Evolutionary conservation across 1,140 invertebrate species (phyloP).

Genomic region (Galendromus occidentalis): DNA sequence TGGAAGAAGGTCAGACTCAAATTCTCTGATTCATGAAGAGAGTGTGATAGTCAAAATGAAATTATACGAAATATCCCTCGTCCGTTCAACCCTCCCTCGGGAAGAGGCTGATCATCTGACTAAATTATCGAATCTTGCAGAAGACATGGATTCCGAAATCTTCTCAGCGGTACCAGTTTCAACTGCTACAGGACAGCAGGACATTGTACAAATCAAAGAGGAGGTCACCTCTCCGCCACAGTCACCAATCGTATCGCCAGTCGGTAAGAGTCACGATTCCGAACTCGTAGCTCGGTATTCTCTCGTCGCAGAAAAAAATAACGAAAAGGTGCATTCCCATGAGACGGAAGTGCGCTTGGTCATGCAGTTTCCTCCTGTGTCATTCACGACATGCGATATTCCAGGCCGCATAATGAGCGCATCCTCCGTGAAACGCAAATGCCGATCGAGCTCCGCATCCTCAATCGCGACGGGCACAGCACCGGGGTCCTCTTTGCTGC

Average conservation of each 20-base stretch:
- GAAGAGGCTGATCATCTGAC: no score
- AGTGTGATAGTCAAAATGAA: no score
- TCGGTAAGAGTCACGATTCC: no score
- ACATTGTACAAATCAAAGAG: slow-evolving; percentile 1
- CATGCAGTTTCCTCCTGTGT: not conserved
- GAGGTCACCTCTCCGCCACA: not conserved
- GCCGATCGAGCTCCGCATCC: not conserved
- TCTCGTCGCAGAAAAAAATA: no score
- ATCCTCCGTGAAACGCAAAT: not conserved
- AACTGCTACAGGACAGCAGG: not conserved
- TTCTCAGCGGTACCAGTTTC: slow-evolving; percentile 2
- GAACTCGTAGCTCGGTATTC: no score
- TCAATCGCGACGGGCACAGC: not conserved
- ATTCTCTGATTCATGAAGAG: no score
- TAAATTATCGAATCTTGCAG: not conserved
- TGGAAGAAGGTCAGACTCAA: slow-evolving; percentile 9
- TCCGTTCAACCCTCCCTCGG: no score
- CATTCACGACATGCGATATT: no score
- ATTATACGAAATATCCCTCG: no score
- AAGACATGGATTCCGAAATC: slow-evolving; percentile 3
- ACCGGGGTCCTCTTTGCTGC: not conserved
- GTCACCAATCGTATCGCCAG: no score
- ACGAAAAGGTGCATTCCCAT: no score
- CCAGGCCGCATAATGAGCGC: slow-evolving; percentile 3
- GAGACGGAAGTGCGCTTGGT: no score